Evolutionary conservation across 2,797 vertebrate genomes (phyloP).

Genomic region (Eurystomus glaucurus): DNA sequence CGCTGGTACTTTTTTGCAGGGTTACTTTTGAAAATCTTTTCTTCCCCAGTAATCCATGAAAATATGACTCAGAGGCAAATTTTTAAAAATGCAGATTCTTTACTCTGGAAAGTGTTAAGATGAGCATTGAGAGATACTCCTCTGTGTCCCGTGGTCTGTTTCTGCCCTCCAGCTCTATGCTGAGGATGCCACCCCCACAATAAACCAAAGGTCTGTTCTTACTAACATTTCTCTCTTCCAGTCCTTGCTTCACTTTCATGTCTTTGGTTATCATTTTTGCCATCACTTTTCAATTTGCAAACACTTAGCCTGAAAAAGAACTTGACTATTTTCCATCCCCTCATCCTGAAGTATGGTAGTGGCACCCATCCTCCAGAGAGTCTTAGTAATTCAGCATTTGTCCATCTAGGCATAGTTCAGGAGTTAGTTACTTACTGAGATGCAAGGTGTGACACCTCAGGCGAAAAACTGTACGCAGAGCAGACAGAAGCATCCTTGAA

Average conservation of each 20-base stretch:
- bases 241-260: rapidly evolving
- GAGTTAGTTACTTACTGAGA: not conserved
- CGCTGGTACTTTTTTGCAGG: not conserved
- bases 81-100: not conserved
- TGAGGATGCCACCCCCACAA: not conserved
- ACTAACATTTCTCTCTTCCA: not conserved
- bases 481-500: not conserved
- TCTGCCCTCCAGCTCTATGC: not conserved
- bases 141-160: rapidly evolving
- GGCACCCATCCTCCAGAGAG: not conserved
- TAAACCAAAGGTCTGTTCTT: not conserved
- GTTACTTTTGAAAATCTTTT: not conserved
- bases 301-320: not conserved
- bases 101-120: not conserved
- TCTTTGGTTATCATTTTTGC: not conserved
- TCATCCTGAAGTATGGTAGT: not conserved
- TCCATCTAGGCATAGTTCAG: not conserved
- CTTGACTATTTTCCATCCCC: not conserved
- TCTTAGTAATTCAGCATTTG: not conserved
- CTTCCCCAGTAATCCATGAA: not conserved
- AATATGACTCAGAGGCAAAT: not conserved
- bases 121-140: not conserved
- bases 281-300: not conserved
- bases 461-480: not conserved
- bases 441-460: not conserved